These are phyloP conservation scores for Proterorhinus semilunaris DNA, from an alignment of 2,113 vertebrate species.

Conservation along the genomic window DNA sequence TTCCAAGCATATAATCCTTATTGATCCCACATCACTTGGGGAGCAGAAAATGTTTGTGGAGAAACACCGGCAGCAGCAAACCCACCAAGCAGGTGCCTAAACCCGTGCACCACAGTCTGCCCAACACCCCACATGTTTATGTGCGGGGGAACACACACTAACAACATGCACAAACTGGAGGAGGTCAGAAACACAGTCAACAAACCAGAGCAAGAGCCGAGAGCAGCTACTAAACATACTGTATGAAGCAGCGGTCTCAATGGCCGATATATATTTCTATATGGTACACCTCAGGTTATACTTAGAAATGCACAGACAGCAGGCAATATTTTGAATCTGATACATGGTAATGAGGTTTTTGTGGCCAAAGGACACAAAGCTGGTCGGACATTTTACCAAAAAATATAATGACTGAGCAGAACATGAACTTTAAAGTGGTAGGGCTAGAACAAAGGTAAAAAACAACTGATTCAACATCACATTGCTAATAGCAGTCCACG, in stretches of 20 bases:
- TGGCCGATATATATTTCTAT: constrained; percentile 7
- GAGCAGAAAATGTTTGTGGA: constrained; percentile 15
- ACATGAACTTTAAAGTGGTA: too few species aligned
- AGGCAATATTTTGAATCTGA: too few species aligned
- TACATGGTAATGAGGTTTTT: too few species aligned
- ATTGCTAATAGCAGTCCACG: too few species aligned
- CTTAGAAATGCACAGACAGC: background rate
- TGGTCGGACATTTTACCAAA: too few species aligned
- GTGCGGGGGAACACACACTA: background rate
- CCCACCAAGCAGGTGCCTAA: constrained; percentile 29
- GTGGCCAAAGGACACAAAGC: too few species aligned
- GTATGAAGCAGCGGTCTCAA: too few species aligned
- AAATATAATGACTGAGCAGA: too few species aligned
- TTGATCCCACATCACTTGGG: background rate
- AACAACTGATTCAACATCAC: too few species aligned
- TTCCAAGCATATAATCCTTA: background rate
- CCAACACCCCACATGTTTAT: background rate
- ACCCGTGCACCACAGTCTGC: constrained; percentile 14
- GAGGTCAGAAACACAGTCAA: constrained; percentile 59
- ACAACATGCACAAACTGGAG: constrained; percentile 12
- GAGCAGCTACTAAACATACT: constrained; percentile 9
- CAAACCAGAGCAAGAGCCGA: constrained; percentile 15
- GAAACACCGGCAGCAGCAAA: constrained; percentile 16
- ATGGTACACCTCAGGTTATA: background rate
- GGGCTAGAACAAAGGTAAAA: too few species aligned